Percentiles rank a stretch among this genome's conserved stretches.
Conservation (phyloP, 2,888 invertebrate species). For the Eupithecia dodoneata region DNA sequence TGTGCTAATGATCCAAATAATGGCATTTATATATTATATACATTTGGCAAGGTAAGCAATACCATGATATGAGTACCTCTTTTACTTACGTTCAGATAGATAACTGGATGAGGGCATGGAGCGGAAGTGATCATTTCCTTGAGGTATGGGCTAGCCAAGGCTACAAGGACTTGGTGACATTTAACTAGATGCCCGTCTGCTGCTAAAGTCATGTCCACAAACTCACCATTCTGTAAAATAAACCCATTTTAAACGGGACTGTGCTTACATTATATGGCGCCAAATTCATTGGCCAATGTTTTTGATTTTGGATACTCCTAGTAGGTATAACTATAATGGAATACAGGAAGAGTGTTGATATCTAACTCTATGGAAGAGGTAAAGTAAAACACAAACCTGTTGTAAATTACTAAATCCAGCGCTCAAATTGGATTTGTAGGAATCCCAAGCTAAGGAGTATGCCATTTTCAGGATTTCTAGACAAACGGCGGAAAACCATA, state of each 20-base stretch:
- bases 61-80: not conserved
- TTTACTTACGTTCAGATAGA: constrained; percentile 76
- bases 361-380: not conserved
- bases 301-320: not conserved
- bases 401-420: constrained; percentile 74
- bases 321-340: not conserved
- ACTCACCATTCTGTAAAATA: constrained; percentile 74
- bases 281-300: constrained; percentile 12
- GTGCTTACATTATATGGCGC: constrained; percentile 9
- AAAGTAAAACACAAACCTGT: constrained; percentile 60
- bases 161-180: constrained; percentile 73
- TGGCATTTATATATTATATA: not conserved
- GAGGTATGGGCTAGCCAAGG: constrained; percentile 76
- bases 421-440: constrained; percentile 72
- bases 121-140: constrained; percentile 75
- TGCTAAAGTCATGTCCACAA: constrained; percentile 79
- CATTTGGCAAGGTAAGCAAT: too few relatives aligned
- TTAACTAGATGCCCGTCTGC: constrained; percentile 78
- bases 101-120: constrained; percentile 76
- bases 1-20: not conserved
- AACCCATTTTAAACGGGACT: not conserved
- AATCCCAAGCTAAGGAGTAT: constrained; percentile 70
- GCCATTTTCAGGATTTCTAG: constrained; percentile 22
- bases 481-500: not conserved
- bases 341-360: not conserved